Evolutionary conservation across 2,888 invertebrate species (phyloP).

Genomic region (Parnassius smintheus): DNA sequence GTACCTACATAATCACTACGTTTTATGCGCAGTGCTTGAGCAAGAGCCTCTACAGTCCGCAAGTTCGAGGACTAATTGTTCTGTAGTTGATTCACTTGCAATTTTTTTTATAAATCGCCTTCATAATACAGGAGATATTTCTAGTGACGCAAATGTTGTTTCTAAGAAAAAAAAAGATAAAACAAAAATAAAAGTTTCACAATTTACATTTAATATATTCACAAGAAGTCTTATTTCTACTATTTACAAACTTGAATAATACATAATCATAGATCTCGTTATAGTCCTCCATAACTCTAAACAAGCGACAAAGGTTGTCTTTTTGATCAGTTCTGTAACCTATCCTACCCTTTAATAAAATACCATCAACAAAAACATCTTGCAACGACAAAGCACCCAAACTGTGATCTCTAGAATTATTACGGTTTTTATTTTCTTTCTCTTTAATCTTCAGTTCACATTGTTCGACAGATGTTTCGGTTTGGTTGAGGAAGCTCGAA

Average conservation of each 20-base stretch:
- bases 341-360: background rate
- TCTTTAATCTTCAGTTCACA: background rate
- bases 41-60: too few relatives aligned
- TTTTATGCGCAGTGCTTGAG: too few relatives aligned
- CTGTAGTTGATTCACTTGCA: too few relatives aligned
- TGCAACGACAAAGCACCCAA: background rate
- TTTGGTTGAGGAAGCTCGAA: conserved; percentile 1
- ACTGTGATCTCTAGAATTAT: background rate
- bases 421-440: background rate
- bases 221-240: background rate
- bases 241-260: conserved; percentile 13
- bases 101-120: too few relatives aligned
- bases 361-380: conserved; percentile 15
- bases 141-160: too few relatives aligned
- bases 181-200: conserved; percentile 6
- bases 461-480: background rate
- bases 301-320: background rate
- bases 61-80: too few relatives aligned
- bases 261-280: background rate
- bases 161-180: background rate
- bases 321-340: conserved; percentile 4
- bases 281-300: background rate
- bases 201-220: conserved; percentile 20
- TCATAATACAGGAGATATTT: too few relatives aligned
- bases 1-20: too few relatives aligned